Conservation (phyloP, 1,140 invertebrate genomes). For the Drosophila teissieri region DNA sequence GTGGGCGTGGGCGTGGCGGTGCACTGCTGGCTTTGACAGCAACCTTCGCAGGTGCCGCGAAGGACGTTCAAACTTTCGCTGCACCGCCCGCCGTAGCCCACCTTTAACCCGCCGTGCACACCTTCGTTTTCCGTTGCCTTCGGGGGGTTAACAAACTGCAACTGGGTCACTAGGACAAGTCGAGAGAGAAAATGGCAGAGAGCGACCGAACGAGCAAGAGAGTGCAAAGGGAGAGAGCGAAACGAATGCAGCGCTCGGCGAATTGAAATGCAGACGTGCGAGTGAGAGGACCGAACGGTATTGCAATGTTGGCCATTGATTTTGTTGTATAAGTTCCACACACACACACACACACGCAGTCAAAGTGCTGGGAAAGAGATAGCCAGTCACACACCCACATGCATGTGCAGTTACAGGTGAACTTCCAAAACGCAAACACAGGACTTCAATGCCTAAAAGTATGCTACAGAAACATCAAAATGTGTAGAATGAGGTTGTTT, state of each 20-base stretch:
- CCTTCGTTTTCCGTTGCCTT: conserved; percentile 54
- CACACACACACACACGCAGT: conserved; percentile 10
- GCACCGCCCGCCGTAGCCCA: conserved; percentile 8
- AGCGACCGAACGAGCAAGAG: conserved; percentile 9
- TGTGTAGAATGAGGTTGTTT: no score
- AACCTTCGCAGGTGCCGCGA: conserved; percentile 58
- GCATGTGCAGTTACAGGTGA: conserved; percentile 8
- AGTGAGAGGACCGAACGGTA: conserved; percentile 34
- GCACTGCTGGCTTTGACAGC: conserved; percentile 38
- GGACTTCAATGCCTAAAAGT: conserved; percentile 1
- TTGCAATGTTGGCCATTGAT: conserved; percentile 77
- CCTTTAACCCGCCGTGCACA: conserved; percentile 27
- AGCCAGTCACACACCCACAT: conserved; percentile 15
- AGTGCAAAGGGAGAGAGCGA: conserved; percentile 12
- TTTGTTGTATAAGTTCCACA: conserved; percentile 71
- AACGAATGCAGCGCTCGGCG: conserved; percentile 10
- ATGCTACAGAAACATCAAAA: not conserved
- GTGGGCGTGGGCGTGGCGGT: not conserved
- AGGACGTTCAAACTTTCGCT: conserved; percentile 54
- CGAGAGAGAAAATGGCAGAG: conserved; percentile 19
- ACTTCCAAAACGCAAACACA: not conserved
- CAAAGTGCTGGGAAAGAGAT: conserved; percentile 20
- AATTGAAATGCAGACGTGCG: conserved; percentile 10
- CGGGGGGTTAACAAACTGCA: conserved; percentile 82
- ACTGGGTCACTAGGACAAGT: conserved; percentile 82